A percentile compares a stretch with the other conserved stretches of the same genome.
phyloP scores from a whole-genome alignment of 2,888 invertebrate genomes.

The Lithophane leautieri region DNA sequence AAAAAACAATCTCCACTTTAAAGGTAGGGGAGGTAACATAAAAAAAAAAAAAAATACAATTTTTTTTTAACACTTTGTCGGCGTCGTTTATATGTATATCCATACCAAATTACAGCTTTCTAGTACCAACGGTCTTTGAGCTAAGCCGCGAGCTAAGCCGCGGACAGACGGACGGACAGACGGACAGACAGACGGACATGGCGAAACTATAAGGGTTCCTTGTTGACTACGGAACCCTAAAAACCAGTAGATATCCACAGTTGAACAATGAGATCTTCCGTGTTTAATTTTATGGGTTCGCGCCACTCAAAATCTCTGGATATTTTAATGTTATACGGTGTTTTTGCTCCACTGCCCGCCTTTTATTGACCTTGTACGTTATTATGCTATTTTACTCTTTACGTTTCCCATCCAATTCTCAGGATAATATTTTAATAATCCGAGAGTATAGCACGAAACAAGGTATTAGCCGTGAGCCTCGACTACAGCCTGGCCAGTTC shows the following conservation, averaged over 20 bases:
- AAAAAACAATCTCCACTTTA: too few relatives aligned
- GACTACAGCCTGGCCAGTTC: slow-evolving; percentile 8
- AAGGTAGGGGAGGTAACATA: too few relatives aligned
- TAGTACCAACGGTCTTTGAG: too few relatives aligned
- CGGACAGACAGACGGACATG: too few relatives aligned
- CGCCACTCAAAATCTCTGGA: background rate
- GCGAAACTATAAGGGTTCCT: too few relatives aligned
- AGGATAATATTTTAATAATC: slow-evolving; percentile 47
- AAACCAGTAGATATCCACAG: background rate
- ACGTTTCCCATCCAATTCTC: slow-evolving; percentile 16
- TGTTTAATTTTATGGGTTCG: background rate
- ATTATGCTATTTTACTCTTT: slow-evolving; percentile 16
- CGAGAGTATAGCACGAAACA: slow-evolving; percentile 18
- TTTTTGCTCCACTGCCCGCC: background rate
- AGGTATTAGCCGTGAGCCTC: slow-evolving; percentile 36
- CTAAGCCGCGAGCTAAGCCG: too few relatives aligned
- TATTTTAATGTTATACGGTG: background rate
- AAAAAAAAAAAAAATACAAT: too few relatives aligned
- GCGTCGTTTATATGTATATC: too few relatives aligned
- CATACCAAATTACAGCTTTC: too few relatives aligned
- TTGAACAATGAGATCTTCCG: background rate
- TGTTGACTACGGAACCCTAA: too few relatives aligned
- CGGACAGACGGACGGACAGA: too few relatives aligned
- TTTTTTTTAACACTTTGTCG: too few relatives aligned
- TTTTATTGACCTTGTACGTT: background rate